Conservation (phyloP, 37 sponge, comb jelly and placozoan species). For the Dysidea cf. avara region DNA sequence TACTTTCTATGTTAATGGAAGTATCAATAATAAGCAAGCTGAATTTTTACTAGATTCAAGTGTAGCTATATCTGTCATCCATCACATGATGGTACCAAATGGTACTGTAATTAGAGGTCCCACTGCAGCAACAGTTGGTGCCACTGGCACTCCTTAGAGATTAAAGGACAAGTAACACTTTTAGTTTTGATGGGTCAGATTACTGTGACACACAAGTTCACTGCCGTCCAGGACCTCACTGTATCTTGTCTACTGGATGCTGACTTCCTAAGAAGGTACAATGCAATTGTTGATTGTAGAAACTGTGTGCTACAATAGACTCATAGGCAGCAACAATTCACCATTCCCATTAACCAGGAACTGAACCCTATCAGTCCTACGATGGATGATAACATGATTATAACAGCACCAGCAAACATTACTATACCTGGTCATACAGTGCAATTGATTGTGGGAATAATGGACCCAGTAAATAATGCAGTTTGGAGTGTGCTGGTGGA, state of each 20-base stretch:
- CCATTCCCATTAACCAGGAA: too few species aligned
- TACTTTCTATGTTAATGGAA: neutral
- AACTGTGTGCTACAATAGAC: neutral
- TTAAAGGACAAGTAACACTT: slow-evolving; percentile 4
- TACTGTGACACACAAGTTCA: neutral
- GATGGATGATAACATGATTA: too few species aligned
- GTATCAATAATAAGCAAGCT: neutral
- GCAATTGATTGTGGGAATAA: too few species aligned
- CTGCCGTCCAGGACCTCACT: neutral
- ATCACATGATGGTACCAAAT: too few species aligned
- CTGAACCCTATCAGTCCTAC: too few species aligned
- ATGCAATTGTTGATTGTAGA: slow-evolving; percentile 24
- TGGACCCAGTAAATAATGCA: too few species aligned
- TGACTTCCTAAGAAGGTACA: slow-evolving; percentile 17
- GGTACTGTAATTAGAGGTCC: too few species aligned
- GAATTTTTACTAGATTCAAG: slow-evolving; percentile 10
- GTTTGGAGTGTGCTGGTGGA: too few species aligned
- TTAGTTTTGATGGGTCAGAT: slow-evolving; percentile 3
- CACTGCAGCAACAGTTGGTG: neutral
- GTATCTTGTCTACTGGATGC: slow-evolving; percentile 26
- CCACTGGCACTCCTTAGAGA: slow-evolving; percentile 20
- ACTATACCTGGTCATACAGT: too few species aligned
- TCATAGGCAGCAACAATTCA: neutral
- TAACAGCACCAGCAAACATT: too few species aligned
- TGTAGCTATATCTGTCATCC: neutral